phyloP scores from a whole-genome alignment of 2,888 invertebrate species.

The Drosophila suboccidentalis region DNA sequence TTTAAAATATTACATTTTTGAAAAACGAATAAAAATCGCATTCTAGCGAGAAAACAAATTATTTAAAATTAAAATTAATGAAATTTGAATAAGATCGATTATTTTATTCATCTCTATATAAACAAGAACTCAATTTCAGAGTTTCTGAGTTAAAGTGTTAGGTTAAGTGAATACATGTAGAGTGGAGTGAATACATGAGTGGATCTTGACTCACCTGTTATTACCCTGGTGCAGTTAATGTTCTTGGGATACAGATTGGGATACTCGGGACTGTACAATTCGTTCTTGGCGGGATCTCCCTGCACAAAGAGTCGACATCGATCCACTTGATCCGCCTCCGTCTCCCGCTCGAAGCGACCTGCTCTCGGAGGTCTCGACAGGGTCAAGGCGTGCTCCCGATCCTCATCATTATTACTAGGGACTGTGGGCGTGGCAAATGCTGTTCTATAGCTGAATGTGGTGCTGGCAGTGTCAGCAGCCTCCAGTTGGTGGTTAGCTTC shows the following conservation, averaged over 20 bases:
- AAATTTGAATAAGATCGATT: neutral
- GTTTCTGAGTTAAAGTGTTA: too few species aligned
- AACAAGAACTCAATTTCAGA: too few species aligned
- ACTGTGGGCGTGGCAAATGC: constrained; percentile 28
- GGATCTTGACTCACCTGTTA: constrained; percentile 88
- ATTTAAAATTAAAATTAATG: too few species aligned
- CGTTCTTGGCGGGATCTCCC: constrained; percentile 87
- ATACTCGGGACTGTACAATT: constrained; percentile 90
- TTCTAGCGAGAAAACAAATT: too few species aligned
- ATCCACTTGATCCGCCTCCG: constrained; percentile 73
- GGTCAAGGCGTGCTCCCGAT: constrained; percentile 22
- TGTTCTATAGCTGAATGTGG: constrained; percentile 17
- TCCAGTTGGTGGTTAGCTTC: neutral
- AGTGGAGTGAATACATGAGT: neutral
- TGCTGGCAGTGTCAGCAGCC: constrained; percentile 1
- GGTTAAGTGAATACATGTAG: too few species aligned
- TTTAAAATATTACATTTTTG: too few species aligned
- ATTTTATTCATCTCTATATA: too few species aligned
- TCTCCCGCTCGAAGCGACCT: constrained; percentile 66
- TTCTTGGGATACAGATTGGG: constrained; percentile 89
- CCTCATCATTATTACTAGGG: neutral
- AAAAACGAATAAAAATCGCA: too few species aligned
- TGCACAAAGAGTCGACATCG: constrained; percentile 87
- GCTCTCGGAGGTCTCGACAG: constrained; percentile 39
- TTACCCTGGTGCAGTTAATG: constrained; percentile 89